Evolutionary conservation across 1,140 invertebrate species (phyloP), one percentile per base, ranked within the genome.

Genomic region (Triops longicaudatus): DNA sequence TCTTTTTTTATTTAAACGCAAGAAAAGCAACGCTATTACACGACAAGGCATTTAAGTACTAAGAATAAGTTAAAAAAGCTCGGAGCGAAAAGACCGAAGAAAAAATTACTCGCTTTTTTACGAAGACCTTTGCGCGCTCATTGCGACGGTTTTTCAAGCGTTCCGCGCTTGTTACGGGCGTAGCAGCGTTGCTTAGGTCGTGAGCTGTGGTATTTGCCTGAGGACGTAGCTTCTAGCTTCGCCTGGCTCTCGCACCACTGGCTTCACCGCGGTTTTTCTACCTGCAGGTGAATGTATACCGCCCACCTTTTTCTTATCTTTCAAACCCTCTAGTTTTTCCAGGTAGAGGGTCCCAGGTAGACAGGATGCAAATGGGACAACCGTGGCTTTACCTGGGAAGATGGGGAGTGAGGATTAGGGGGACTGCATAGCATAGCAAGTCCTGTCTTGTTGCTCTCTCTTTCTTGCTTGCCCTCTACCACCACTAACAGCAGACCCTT

Each of bases 311-410:
- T 37, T 22, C 50, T 22, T 63, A 63, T 63, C 50, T 63, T 17
- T 22, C 22, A 63, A 63, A 63, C 50, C 50, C 17, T 37, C 31
- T 14, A 0, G 22, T 17, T 63, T 63, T 63, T 63, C 50, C 50
- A 63, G 50, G 50, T 63, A 63, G 50, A 37, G 31, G 50, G 50
- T 63, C 50, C 2, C 50, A 63, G 50, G 50, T 63, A 63, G 50
- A 63, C 50, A 63, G 50, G 50, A 63, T 63, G 50, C 50, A 63
- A 63, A 63, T 63, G 14, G 14, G 50, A 17, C 10, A 63, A 63
- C 50, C 4, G 14, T 17, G 50, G 50, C 17, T 37, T 37, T 63
- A 63, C 50, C 22, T 63, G n/a, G 50, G 50, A 63, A 63, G 50
- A 63, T 63, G 50, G 50, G 50, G 50, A 63, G 50, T 17, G 14